Percentiles rank a stretch among this genome's conserved stretches.
phyloP scores from a whole-genome alignment of 2,888 invertebrate species.

The Spodoptera littoralis region DNA sequence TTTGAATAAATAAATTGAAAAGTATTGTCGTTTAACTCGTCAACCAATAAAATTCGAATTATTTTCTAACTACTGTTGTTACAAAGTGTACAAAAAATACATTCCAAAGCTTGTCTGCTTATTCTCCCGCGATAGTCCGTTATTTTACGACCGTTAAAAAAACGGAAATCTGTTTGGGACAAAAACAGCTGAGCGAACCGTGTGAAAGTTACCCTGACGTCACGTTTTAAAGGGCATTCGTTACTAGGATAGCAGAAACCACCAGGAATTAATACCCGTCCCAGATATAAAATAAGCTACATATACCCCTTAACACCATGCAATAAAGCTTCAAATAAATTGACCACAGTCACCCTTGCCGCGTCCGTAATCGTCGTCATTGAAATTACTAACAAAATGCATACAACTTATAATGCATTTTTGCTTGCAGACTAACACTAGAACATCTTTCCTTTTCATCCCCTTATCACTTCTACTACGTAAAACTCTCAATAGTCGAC shows the following conservation, averaged over 20 bases:
- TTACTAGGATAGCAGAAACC: slow-evolving; percentile 73
- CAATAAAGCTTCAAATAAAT: slow-evolving; percentile 26
- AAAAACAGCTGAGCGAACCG: slow-evolving; percentile 30
- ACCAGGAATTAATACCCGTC: slow-evolving; percentile 52
- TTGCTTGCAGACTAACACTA: slow-evolving; percentile 1
- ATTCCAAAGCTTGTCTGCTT: no score
- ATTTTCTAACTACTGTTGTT: no score
- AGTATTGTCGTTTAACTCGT: not conserved
- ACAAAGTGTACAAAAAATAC: no score
- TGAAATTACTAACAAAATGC: slow-evolving; percentile 33
- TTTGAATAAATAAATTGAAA: no score
- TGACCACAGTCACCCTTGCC: slow-evolving; percentile 11
- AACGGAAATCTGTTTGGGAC: slow-evolving; percentile 8
- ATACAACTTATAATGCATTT: slow-evolving; percentile 16
- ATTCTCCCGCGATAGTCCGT: no score
- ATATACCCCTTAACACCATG: slow-evolving; percentile 7
- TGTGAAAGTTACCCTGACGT: slow-evolving; percentile 71
- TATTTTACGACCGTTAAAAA: slow-evolving; percentile 14
- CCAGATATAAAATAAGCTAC: slow-evolving; percentile 25
- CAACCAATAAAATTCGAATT: not conserved
- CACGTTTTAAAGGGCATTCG: slow-evolving; percentile 81
- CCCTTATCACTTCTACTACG: slow-evolving; percentile 7
- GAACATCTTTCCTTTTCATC: slow-evolving; percentile 21
- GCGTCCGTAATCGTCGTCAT: not conserved
- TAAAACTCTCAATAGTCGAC: slow-evolving; percentile 30